Conservation (phyloP, 2,797 vertebrate genomes). For the Dicrostonyx torquatus region DNA sequence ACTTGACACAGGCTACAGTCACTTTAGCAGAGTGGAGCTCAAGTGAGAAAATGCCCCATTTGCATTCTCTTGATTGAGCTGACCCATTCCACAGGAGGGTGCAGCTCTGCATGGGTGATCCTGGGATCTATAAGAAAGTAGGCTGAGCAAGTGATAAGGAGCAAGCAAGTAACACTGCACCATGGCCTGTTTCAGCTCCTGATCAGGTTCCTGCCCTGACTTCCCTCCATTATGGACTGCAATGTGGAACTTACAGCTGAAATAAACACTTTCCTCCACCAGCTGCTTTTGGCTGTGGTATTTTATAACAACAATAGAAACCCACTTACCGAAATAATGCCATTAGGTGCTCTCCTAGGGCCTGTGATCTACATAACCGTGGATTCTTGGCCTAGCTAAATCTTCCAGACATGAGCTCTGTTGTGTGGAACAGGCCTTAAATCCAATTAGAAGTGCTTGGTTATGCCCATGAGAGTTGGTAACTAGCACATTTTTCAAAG, state of each 20-base stretch:
- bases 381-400: neutral
- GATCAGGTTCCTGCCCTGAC: neutral
- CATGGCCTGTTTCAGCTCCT: neutral
- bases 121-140: neutral
- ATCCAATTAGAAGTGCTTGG: neutral
- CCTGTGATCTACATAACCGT: neutral
- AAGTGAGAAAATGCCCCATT: neutral
- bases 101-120: neutral
- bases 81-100: neutral
- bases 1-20: neutral
- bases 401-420: neutral
- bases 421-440: neutral
- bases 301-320: neutral
- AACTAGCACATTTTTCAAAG: neutral
- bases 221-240: neutral
- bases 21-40: neutral
- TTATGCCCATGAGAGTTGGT: neutral
- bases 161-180: neutral
- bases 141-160: neutral
- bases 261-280: neutral
- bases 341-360: neutral
- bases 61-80: neutral
- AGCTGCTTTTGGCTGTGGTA: neutral
- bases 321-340: neutral
- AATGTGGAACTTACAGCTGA: neutral